Evolutionary conservation across 2,888 invertebrate genomes (phyloP), one percentile per base, ranked within the genome.

Genomic region (Eupeodes luniger): DNA sequence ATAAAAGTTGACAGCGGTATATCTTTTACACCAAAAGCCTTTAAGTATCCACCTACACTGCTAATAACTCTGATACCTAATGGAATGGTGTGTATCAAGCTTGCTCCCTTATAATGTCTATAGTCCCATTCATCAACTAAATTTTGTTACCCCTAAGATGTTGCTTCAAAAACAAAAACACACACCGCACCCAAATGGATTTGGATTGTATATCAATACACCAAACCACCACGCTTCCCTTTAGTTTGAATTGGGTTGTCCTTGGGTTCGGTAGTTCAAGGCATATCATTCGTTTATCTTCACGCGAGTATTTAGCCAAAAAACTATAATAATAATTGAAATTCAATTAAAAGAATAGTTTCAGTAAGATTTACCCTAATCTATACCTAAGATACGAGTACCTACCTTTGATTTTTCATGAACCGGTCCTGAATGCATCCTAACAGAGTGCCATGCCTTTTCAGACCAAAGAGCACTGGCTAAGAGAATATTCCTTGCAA

Each of bases 401-500:
- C n/a, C n/a, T n/a, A 78, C 61, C 75, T 67, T 69, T 14, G 55
- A 19, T 16, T 75, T 66, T 14, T 12, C 12, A 67, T 53, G 67
- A 72, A 62, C 80, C 87, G 87, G 61, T 81, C 88, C 85, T 85
- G 85, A 77, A 61, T 72, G 57, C 74, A 49, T 72, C 47, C 47
- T 44, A 55, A 27, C 27, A 27, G 27, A 27, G 14, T 57, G 36
- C 16, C 70, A 72, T 72, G 76, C 53, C 5, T 47, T 34, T 16
- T 62, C 11, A 66, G 12, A 12, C 16, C 77, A 67, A 88, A 88
- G 88, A 88, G 88, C 77, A 81, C n/a, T 51, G 62, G 40, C 47
- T 64, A 88, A 88, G 88, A 88, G 88, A 84, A 14, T 27, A 27
- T 59, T n/a, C 61, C 62, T 77, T 74, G 77, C 88, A 85, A 79